phyloP scores from a whole-genome alignment of 2,888 invertebrate genomes.

The Invenusta paracnida region DNA sequence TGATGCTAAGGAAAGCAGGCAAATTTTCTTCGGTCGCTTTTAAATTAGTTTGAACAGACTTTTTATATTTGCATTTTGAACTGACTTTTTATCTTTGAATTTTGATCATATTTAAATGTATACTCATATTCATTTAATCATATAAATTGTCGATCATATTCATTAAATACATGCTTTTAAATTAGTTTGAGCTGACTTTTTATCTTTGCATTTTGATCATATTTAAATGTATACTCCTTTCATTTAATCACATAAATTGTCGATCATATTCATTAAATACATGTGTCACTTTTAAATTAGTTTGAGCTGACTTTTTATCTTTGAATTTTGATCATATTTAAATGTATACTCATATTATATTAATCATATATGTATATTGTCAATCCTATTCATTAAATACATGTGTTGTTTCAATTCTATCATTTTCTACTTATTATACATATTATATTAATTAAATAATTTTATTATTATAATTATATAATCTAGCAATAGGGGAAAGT shows the following conservation, averaged over 20 bases:
- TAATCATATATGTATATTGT: too few species aligned
- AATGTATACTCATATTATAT: neutral
- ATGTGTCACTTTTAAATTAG: neutral
- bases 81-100: too few species aligned
- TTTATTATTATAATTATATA: neutral
- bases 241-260: too few species aligned
- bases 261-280: too few species aligned
- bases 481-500: neutral
- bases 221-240: neutral
- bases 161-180: too few species aligned
- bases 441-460: neutral
- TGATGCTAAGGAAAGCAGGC: neutral
- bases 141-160: too few species aligned
- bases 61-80: neutral
- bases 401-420: neutral
- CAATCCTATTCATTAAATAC: neutral
- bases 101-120: neutral
- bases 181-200: too few species aligned
- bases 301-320: too few species aligned
- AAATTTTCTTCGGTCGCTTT: neutral
- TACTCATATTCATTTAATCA: neutral
- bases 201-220: neutral
- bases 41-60: neutral
- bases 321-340: neutral
- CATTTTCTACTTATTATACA: neutral